Conservation (phyloP, 2,113 vertebrate species). For the Rhinogobius similis region DNA sequence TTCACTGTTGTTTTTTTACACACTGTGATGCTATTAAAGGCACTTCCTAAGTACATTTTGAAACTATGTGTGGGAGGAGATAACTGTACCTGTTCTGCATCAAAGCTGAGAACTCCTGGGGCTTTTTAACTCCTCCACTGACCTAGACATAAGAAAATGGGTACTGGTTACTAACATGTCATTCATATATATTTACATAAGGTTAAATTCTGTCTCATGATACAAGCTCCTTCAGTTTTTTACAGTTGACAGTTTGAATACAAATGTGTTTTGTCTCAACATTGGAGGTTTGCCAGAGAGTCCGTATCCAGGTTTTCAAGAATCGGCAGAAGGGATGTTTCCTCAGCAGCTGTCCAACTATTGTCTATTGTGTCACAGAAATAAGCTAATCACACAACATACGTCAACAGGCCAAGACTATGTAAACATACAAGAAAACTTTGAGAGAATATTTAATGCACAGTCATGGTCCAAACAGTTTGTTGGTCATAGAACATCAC, state of each 20-base stretch:
- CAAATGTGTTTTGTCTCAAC: slow-evolving; percentile 33
- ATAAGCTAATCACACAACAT: slow-evolving; percentile 20
- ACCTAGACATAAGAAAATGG: slow-evolving; percentile 59
- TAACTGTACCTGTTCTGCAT: slow-evolving; percentile 78
- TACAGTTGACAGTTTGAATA: slow-evolving; percentile 37
- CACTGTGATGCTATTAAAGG: slow-evolving; percentile 1
- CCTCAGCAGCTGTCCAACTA: slow-evolving; percentile 44
- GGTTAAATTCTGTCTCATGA: neutral
- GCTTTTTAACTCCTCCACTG: slow-evolving; percentile 52
- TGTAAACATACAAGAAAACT: slow-evolving; percentile 29
- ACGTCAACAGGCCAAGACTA: slow-evolving; percentile 32
- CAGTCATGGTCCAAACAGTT: too few species aligned
- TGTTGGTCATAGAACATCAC: too few species aligned
- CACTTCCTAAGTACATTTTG: slow-evolving; percentile 20
- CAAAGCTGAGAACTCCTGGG: slow-evolving; percentile 77
- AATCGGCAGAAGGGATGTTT: slow-evolving; percentile 49
- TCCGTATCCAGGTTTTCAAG: slow-evolving; percentile 21
- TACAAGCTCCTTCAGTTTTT: slow-evolving; percentile 1
- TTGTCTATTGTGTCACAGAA: slow-evolving; percentile 57
- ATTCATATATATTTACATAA: neutral
- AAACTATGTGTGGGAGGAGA: slow-evolving; percentile 37
- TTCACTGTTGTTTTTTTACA: slow-evolving; percentile 5
- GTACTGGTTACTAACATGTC: slow-evolving; percentile 11
- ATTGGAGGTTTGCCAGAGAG: slow-evolving; percentile 19
- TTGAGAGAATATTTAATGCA: neutral